Conservation (phyloP, 2,888 invertebrate species). For the Plebejus melissa region DNA sequence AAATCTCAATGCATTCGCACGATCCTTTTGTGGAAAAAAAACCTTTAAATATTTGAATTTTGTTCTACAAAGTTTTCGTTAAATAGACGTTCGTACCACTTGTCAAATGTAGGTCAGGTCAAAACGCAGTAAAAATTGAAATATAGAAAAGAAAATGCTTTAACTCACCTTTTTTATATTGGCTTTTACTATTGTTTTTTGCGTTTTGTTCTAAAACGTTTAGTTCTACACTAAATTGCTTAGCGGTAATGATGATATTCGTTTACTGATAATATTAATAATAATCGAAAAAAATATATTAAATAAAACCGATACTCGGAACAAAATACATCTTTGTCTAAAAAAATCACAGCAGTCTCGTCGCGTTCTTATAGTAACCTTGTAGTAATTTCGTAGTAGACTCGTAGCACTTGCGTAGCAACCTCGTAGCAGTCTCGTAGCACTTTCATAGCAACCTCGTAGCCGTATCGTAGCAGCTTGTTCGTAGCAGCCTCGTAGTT, state of each 20-base stretch:
- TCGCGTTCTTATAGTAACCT: no score
- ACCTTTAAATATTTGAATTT: conserved; percentile 27
- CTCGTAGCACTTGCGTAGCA: no score
- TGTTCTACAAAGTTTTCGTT: conserved; percentile 29
- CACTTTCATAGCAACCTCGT: background rate
- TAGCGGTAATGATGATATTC: no score
- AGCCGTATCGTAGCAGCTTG: background rate
- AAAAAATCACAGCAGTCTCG: no score
- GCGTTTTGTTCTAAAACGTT: background rate
- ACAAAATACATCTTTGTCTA: no score
- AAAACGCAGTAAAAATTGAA: conserved; percentile 30
- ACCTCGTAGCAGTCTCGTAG: no score
- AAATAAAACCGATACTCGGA: no score
- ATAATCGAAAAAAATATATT: background rate
- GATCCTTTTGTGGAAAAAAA: conserved; percentile 26
- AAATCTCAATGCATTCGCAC: background rate
- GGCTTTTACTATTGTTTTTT: background rate
- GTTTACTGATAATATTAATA: background rate
- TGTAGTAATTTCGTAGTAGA: no score
- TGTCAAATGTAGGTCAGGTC: conserved; percentile 34
- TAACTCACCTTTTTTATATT: conserved; percentile 24
- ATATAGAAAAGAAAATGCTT: conserved; percentile 27
- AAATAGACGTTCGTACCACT: conserved; percentile 31
- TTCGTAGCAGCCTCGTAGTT: no score
- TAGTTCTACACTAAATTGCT: background rate